These are phyloP conservation scores for Melitaea athalia DNA, from an alignment of 2,888 invertebrate species.

Conservation along the genomic window DNA sequence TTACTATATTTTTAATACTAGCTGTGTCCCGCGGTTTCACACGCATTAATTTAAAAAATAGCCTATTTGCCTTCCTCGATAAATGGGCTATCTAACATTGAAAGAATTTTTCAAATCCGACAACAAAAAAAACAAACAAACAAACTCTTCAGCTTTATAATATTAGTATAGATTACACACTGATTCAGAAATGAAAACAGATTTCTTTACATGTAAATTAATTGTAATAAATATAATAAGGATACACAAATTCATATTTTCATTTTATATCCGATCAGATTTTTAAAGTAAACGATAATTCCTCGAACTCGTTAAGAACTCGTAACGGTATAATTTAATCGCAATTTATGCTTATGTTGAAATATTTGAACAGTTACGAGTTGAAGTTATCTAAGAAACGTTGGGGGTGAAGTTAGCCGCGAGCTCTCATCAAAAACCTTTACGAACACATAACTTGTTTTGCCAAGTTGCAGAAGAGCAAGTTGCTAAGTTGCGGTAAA, in stretches of 20 bases:
- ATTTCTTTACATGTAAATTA: neutral
- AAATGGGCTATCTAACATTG: too few species aligned
- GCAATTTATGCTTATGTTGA: conserved; percentile 19
- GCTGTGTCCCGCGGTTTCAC: too few species aligned
- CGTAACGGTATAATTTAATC: neutral
- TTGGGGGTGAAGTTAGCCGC: conserved; percentile 34
- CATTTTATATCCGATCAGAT: conserved; percentile 3
- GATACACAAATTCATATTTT: neutral
- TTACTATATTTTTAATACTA: too few species aligned
- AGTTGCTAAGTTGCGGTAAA: conserved; percentile 30
- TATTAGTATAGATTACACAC: too few species aligned
- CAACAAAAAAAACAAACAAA: too few species aligned
- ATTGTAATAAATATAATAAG: conserved; percentile 6
- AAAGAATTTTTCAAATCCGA: too few species aligned
- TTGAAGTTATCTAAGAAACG: conserved; percentile 30
- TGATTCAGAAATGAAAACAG: neutral
- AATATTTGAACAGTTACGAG: conserved; percentile 17
- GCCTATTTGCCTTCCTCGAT: too few species aligned
- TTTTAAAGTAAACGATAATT: conserved; percentile 2
- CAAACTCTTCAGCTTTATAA: too few species aligned
- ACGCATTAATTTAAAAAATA: too few species aligned
- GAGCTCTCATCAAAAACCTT: conserved; percentile 41
- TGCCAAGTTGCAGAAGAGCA: conserved; percentile 9
- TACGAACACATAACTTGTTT: conserved; percentile 38
- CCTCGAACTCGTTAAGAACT: conserved; percentile 5